phyloP scores from a whole-genome alignment of 1,140 invertebrate species.

The Aphelinus atriplicis region DNA sequence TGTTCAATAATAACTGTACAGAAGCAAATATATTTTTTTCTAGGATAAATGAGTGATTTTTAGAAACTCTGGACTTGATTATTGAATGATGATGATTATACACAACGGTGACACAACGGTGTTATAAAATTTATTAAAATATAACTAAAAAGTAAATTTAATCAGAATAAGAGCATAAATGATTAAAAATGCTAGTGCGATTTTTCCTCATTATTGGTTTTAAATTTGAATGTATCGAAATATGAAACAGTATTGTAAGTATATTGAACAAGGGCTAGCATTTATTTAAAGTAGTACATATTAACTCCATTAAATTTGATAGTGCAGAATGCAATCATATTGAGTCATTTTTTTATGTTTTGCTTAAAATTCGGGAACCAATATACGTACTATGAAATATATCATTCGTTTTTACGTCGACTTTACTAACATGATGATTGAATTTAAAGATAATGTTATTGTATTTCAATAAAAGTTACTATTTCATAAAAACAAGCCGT shows the following conservation, averaged over 20 bases:
- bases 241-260: constrained; percentile 24
- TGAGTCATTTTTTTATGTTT: constrained; percentile 30
- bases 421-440: constrained; percentile 33
- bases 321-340: constrained; percentile 5
- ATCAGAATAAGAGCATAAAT: neutral
- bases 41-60: constrained; percentile 16
- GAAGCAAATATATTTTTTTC: constrained; percentile 32
- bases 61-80: constrained; percentile 8
- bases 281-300: neutral
- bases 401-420: constrained; percentile 18
- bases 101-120: constrained; percentile 48
- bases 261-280: constrained; percentile 11
- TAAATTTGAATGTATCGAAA: constrained; percentile 3
- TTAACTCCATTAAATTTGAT: constrained; percentile 2
- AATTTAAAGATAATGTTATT: constrained; percentile 58
- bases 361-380: constrained; percentile 12
- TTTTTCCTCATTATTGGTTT: constrained; percentile 1
- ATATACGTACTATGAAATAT: constrained; percentile 16
- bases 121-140: constrained; percentile 6
- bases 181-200: neutral
- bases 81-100: constrained; percentile 25
- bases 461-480: constrained; percentile 64
- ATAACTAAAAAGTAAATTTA: constrained; percentile 13
- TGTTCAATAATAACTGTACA: constrained; percentile 27
- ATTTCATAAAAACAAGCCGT: constrained; percentile 59